A percentile compares a stretch with the other conserved stretches of the same genome.
Conservation (phyloP, 2,888 invertebrate genomes). For the Phorcus lineatus region DNA sequence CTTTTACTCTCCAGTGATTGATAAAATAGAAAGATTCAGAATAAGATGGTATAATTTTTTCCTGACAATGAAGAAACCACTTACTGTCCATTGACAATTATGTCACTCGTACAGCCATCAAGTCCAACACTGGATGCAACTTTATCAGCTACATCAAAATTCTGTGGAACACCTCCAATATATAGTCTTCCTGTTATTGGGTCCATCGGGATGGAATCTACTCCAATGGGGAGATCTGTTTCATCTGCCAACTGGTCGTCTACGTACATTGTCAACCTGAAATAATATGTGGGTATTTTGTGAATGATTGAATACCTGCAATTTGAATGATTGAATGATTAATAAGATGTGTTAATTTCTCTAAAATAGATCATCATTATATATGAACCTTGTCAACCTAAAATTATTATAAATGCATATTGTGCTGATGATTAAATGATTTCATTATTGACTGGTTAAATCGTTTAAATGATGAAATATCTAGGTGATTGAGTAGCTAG, state of each 20-base stretch:
- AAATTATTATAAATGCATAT: too few relatives aligned
- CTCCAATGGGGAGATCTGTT: conserved; percentile 79
- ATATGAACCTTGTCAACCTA: too few relatives aligned
- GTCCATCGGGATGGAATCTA: conserved; percentile 76
- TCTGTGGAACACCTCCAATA: conserved; percentile 84
- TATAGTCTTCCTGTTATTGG: conserved; percentile 81
- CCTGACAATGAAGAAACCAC: conserved; percentile 56
- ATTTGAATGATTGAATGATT: too few relatives aligned
- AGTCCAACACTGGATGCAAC: conserved; percentile 79
- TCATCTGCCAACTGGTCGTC: conserved; percentile 83
- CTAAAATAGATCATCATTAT: too few relatives aligned
- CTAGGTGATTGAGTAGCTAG: too few relatives aligned
- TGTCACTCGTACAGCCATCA: conserved; percentile 88
- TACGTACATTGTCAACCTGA: conserved; percentile 82
- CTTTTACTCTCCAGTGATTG: too few relatives aligned
- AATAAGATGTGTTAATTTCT: too few relatives aligned
- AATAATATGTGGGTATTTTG: conserved; percentile 63
- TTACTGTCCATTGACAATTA: conserved; percentile 88
- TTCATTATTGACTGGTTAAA: neutral
- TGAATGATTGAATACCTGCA: too few relatives aligned
- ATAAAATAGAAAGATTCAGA: too few relatives aligned
- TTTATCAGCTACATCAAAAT: conserved; percentile 77
- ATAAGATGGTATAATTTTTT: too few relatives aligned
- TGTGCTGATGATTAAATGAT: neutral
- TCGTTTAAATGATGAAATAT: neutral